Base-by-base conservation (phyloP, 2,888 invertebrate genomes). In the Leptogaster cylindrica region DNA sequence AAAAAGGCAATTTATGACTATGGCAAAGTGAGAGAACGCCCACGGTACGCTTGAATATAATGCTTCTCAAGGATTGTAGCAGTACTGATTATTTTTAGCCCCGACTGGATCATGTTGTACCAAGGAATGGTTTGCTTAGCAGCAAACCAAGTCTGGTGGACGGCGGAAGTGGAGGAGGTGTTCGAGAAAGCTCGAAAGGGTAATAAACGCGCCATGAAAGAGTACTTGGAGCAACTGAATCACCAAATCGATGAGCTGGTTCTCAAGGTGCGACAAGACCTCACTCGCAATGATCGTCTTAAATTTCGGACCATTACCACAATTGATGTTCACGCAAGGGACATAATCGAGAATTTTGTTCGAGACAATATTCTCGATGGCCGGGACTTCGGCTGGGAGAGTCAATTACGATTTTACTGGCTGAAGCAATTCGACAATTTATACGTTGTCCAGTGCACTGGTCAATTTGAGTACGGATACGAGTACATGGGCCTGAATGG, bases 401-500 rank as follows among this genome's bases (percentile, higher is more conserved):
- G 93, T 75, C 95, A 96, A 79, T 82, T 96, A 68, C 83, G 95
- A 66, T 95, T 95, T 82, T 96, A 96, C 77, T 96, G 96, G 96
- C 82, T 90, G 1, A 91, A 89, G 76, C 85, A 86, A 67, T 83
- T 88, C 41, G 94, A 95, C 76, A 91, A 92, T 74, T 79, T 94
- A 14, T 88, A 88, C 81, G 88, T 95, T 16, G 84, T 88, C 20
- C 96, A 96, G 77, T 96, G 95, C 77, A 90, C 90, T 16, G 88
- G 88, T 79, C 82, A 86, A 18, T 96, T 96, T 77, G 91, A 93
- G 70, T 96, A 95, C 75, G 96, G 96, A 3, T 96, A 95, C 78
- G 96, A 96, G 78, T 96, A 96, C 78, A 95, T 95, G 94, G 96
- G 96, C 0, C 81, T 95, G 7, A 95, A 94, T 78, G 95, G 93